These are phyloP conservation scores for Pocota personata DNA, from an alignment of 2,888 invertebrate genomes.

Conservation along the genomic window DNA sequence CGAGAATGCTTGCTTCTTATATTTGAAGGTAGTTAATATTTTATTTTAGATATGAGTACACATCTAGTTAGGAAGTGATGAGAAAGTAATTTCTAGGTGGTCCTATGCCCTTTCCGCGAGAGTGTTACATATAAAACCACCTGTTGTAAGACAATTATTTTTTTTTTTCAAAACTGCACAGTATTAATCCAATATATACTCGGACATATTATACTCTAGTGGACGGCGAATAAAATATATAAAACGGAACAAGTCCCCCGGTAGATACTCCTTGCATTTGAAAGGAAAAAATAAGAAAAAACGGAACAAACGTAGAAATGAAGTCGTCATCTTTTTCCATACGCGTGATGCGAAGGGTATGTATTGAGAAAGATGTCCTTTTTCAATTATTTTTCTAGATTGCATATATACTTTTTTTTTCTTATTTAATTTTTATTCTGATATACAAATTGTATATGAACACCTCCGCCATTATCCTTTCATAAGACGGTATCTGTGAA, in stretches of 20 bases:
- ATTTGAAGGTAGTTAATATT: neutral
- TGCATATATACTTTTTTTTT: neutral
- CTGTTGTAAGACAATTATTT: constrained; percentile 63
- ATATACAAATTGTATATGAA: neutral
- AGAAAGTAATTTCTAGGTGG: neutral
- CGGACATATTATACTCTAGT: neutral
- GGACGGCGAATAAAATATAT: neutral
- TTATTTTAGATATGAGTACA: constrained; percentile 54
- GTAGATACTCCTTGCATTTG: constrained; percentile 12
- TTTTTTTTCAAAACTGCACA: constrained; percentile 10
- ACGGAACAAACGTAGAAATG: constrained; percentile 38
- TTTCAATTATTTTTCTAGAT: neutral
- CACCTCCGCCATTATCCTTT: constrained; percentile 15
- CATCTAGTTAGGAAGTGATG: constrained; percentile 8
- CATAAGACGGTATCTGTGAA: neutral
- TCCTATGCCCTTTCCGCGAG: neutral
- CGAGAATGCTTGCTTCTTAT: neutral
- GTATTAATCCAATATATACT: constrained; percentile 26
- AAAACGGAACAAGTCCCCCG: neutral
- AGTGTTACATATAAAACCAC: constrained; percentile 53
- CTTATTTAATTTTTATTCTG: neutral
- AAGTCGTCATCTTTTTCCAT: constrained; percentile 73
- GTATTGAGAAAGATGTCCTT: constrained; percentile 28
- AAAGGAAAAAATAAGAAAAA: neutral
- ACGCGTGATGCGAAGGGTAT: constrained; percentile 73